Percentiles rank a stretch among this genome's conserved stretches.
These are phyloP conservation scores for Armadillidium nasatum DNA, from an alignment of 1,140 invertebrate genomes.

Conservation along the genomic window DNA sequence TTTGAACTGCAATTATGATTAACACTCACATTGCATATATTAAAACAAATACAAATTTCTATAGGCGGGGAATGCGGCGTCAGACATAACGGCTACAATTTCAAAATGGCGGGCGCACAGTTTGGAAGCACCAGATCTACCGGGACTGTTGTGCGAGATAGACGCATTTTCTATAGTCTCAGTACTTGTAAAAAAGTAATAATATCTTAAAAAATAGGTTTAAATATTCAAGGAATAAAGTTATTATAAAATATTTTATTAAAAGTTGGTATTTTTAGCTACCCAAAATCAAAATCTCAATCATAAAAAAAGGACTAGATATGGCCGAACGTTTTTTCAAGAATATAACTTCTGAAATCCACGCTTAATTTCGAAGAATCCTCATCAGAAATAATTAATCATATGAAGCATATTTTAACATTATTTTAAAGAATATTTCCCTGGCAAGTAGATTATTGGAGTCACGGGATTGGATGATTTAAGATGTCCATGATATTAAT, in stretches of 20 bases:
- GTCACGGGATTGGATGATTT: background rate
- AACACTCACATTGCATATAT: conserved; percentile 13
- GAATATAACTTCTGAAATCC: background rate
- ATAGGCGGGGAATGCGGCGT: background rate
- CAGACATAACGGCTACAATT: conserved; percentile 12
- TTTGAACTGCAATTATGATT: background rate
- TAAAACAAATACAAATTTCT: conserved; percentile 10
- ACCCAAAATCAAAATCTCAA: too few relatives aligned
- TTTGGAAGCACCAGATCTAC: conserved; percentile 7
- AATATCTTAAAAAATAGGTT: background rate
- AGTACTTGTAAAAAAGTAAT: background rate
- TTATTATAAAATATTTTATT: background rate
- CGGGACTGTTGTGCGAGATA: background rate
- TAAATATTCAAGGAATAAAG: background rate
- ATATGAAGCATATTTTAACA: background rate
- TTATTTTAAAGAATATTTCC: background rate
- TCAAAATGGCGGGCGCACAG: background rate
- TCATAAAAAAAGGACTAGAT: background rate
- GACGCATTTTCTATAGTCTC: background rate
- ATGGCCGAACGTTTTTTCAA: background rate
- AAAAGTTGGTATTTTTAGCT: too few relatives aligned
- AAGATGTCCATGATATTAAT: conserved; percentile 2
- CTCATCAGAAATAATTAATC: background rate
- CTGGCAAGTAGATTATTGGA: background rate
- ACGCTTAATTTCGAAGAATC: background rate